These are phyloP conservation scores for Larimichthys crocea DNA, from an alignment of 2,113 vertebrate genomes.

Conservation along the genomic window DNA sequence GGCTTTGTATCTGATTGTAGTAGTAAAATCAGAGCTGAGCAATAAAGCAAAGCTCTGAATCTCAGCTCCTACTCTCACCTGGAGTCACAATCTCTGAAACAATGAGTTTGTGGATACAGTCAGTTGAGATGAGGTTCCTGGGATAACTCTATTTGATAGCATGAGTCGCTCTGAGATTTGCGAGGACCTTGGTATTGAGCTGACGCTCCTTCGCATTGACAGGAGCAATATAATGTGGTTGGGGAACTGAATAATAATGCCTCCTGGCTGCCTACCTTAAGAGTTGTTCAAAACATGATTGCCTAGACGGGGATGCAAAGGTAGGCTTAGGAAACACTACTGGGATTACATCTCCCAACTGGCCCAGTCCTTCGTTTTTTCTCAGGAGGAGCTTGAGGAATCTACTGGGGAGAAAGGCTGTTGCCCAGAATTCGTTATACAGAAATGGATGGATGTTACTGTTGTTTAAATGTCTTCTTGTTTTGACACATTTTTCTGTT, in stretches of 20 bases:
- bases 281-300: not conserved
- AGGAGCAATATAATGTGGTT: constrained; percentile 5
- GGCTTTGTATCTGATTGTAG: constrained; percentile 5
- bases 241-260: not conserved
- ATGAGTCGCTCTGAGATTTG: constrained; percentile 4
- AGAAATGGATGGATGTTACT: constrained; percentile 10
- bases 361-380: constrained; percentile 10
- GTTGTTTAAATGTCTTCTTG: constrained; percentile 17
- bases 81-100: constrained; percentile 9
- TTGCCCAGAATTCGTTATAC: not conserved
- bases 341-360: constrained; percentile 23
- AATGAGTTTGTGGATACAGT: constrained; percentile 25
- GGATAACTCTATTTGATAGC: constrained; percentile 6
- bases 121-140: constrained; percentile 19
- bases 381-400: not conserved
- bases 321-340: constrained; percentile 9
- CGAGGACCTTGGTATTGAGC: constrained; percentile 19
- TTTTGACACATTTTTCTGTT: constrained; percentile 6
- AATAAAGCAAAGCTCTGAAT: constrained; percentile 32
- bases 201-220: not conserved
- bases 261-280: not conserved
- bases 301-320: constrained; percentile 12
- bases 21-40: constrained; percentile 21
- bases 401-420: not conserved
- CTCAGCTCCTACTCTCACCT: constrained; percentile 6